Percentiles rank a stretch among this genome's conserved stretches.
Conservation (phyloP, 2,113 vertebrate genomes). For the Chaetops frenatus region DNA sequence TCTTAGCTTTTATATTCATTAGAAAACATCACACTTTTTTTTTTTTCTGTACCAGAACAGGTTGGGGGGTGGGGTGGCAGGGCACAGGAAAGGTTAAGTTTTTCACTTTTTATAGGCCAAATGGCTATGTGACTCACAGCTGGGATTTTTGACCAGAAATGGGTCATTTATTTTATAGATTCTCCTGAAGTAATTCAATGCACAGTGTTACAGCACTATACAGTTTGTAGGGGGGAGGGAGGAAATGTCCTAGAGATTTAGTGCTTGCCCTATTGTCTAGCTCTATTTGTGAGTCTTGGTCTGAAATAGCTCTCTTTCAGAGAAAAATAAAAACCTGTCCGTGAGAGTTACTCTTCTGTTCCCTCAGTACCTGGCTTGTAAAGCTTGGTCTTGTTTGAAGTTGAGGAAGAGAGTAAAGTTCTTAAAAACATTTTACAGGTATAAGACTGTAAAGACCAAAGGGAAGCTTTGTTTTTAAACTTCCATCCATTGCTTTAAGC, state of each 20-base stretch:
- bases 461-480: background rate
- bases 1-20: background rate
- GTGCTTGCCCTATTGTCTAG: background rate
- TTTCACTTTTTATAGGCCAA: background rate
- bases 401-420: background rate
- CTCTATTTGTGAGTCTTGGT: background rate
- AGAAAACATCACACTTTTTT: background rate
- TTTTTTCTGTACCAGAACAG: background rate
- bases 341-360: background rate
- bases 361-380: background rate
- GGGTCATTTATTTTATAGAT: slow-evolving; percentile 10
- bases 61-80: accelerated
- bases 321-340: background rate
- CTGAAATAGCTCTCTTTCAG: background rate
- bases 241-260: background rate
- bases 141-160: slow-evolving; percentile 20
- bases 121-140: background rate
- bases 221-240: accelerated
- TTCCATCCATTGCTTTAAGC: background rate
- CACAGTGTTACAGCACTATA: background rate
- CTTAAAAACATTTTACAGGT: background rate
- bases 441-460: background rate
- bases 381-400: background rate
- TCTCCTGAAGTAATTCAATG: background rate
- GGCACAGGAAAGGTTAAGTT: background rate